These are phyloP conservation scores for Telmatochromis sp. DNA, from an alignment of 2,113 vertebrate species.

Conservation along the genomic window DNA sequence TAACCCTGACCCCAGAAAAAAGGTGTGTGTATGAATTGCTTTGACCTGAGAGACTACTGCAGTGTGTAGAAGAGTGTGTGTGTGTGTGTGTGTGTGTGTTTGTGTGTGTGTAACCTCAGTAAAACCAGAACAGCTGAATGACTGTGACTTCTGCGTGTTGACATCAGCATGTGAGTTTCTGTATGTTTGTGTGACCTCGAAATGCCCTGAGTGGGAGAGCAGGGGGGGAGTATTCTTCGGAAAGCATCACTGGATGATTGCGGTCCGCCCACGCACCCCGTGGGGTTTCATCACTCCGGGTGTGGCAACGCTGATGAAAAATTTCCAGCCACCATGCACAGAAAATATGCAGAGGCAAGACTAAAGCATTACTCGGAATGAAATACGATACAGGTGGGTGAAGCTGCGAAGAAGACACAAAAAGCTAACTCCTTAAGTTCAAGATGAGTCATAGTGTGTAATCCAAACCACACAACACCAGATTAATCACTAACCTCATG, in stretches of 20 bases:
- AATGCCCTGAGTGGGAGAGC: slow-evolving; percentile 6
- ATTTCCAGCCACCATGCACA: not conserved
- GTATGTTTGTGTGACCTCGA: not conserved
- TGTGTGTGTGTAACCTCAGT: not conserved
- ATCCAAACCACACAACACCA: not conserved
- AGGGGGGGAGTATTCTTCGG: not conserved
- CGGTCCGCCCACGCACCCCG: not conserved
- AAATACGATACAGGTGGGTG: not conserved
- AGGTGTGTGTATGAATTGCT: slow-evolving; percentile 16
- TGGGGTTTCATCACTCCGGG: not conserved
- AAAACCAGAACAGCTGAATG: not conserved
- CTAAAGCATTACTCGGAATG: not conserved
- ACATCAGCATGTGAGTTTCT: not conserved
- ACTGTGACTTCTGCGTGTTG: not conserved
- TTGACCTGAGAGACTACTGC: slow-evolving; percentile 11
- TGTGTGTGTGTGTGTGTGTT: not conserved
- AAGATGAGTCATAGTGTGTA: not conserved
- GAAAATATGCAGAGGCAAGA: not conserved
- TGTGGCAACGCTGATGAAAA: not conserved
- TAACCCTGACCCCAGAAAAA: slow-evolving; percentile 19
- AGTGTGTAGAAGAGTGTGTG: not conserved
- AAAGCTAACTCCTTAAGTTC: not conserved
- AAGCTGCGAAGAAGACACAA: not conserved
- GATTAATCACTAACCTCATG: not conserved
- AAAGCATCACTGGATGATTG: not conserved